phyloP scores from a whole-genome alignment of 1,140 invertebrate species.

The Tetramorium simillimum region DNA sequence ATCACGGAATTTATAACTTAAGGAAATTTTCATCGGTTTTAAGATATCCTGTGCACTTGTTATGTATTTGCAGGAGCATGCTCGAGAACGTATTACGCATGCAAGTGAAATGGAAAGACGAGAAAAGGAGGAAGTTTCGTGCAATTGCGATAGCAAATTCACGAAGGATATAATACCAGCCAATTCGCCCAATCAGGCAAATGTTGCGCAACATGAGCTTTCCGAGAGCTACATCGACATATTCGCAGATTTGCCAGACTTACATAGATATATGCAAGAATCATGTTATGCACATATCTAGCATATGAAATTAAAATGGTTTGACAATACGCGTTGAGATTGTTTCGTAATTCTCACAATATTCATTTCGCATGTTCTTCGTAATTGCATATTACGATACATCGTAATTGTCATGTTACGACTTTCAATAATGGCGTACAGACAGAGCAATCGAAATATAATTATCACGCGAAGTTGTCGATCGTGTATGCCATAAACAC shows the following conservation, averaged over 20 bases:
- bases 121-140: slow-evolving; percentile 20
- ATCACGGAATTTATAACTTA: not conserved
- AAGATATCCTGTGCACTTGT: not conserved
- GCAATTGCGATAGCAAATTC: slow-evolving; percentile 63
- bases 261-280: not conserved
- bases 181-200: slow-evolving; percentile 70
- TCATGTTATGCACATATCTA: no score
- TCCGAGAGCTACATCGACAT: not conserved
- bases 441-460: not conserved
- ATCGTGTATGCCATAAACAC: not conserved
- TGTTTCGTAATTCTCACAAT: not conserved
- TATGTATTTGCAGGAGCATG: not conserved
- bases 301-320: slow-evolving; percentile 44
- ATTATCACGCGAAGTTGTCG: not conserved
- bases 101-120: slow-evolving; percentile 4
- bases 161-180: slow-evolving; percentile 53
- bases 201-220: slow-evolving; percentile 57
- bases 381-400: not conserved
- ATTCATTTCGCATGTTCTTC: not conserved
- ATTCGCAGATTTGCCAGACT: slow-evolving; percentile 18
- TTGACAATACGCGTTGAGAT: not conserved
- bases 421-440: not conserved
- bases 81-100: slow-evolving; percentile 14
- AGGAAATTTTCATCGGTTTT: not conserved
- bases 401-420: slow-evolving; percentile 6